Percentiles rank a stretch among this genome's conserved stretches.
Evolutionary conservation across 1,140 invertebrate genomes (phyloP).

Genomic region (Monomorium pharaonis): DNA sequence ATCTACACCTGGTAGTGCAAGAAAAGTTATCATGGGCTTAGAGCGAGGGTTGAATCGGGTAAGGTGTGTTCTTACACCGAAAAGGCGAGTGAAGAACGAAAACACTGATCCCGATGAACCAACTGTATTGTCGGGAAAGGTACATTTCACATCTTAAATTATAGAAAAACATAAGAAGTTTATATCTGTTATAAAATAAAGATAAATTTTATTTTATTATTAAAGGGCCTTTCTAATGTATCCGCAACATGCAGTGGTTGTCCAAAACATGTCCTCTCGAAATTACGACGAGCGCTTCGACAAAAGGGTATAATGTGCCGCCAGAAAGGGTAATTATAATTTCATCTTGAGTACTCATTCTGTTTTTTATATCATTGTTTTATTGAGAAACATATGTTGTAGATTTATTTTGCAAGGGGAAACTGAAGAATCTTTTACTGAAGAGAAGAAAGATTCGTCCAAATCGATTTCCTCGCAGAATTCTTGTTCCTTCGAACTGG

Average conservation of each 20-base stretch:
- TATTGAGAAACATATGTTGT: slow-evolving; percentile 61
- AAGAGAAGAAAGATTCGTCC: slow-evolving; percentile 64
- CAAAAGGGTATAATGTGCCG: slow-evolving; percentile 89
- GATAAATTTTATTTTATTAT: slow-evolving; percentile 36
- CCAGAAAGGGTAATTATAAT: slow-evolving; percentile 88
- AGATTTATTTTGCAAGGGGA: slow-evolving; percentile 89
- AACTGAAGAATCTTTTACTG: slow-evolving; percentile 79
- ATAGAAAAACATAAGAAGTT: slow-evolving; percentile 9
- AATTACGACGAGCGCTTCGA: slow-evolving; percentile 87
- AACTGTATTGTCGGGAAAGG: slow-evolving; percentile 84
- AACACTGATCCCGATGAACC: slow-evolving; percentile 77
- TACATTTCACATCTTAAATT: slow-evolving; percentile 65
- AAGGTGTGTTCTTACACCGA: slow-evolving; percentile 90
- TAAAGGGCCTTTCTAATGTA: slow-evolving; percentile 90
- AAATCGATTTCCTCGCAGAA: slow-evolving; percentile 78
- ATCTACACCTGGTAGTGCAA: slow-evolving; percentile 85
- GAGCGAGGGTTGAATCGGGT: slow-evolving; percentile 90
- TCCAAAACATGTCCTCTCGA: slow-evolving; percentile 88
- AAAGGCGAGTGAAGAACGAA: slow-evolving; percentile 82
- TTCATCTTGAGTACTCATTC: neutral
- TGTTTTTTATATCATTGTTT: neutral
- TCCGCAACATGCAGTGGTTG: slow-evolving; percentile 89
- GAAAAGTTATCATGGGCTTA: slow-evolving; percentile 89
- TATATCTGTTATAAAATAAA: neutral
- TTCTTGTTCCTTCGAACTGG: slow-evolving; percentile 91